Base-by-base conservation (phyloP, 2,797 vertebrate genomes). In the Microcaecilia unicolor region DNA sequence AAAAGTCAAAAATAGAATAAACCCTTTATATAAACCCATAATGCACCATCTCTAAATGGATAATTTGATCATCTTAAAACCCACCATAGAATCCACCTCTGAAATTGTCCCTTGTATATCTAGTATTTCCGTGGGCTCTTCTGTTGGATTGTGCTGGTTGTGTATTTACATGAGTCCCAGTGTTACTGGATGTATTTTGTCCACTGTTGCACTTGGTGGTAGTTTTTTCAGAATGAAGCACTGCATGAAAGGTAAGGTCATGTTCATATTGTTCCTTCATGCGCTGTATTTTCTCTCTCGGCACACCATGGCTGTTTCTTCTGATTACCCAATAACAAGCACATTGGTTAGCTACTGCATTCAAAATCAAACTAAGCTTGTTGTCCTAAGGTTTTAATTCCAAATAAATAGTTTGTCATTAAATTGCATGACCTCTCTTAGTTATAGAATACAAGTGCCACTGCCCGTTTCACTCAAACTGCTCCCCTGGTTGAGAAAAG, bases 201-300 rank as follows among this genome's bases (percentile, higher is more conserved):
- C 50, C 51, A 40, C 57, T 40, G 28, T 39, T 49, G 4, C 25
- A 44, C 34, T 68, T 43, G 45, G 44, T 43, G 45, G 44, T 34
- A 6, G 75, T 75, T 21, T 75, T 72, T 29, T 81, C 66, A 4
- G 78, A 61, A 1, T 10, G 68, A 26, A 85, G 83, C 29, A 85
- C 81, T 2, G 59, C 69, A 16, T 72, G 64, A 55, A 84, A 80
- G 12, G 78, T 85, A 12, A 86, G 72, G 2, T 67, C 34, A 23
- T 79, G 76, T 34, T 86, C 76, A 0, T 85, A 85, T 4, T 63
- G 26, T 14, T 83, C 74, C 47, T 83, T 86, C 82, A 86, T 86
- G 14, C 56, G 60, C 8, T 77, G 67, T 39, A 86, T 86, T 48
- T 62, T 85, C 44, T 82, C 54, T 53, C 41, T 61, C 18, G 81